Conservation (phyloP, 1,140 invertebrate genomes). For the Procambarus clarkii region DNA sequence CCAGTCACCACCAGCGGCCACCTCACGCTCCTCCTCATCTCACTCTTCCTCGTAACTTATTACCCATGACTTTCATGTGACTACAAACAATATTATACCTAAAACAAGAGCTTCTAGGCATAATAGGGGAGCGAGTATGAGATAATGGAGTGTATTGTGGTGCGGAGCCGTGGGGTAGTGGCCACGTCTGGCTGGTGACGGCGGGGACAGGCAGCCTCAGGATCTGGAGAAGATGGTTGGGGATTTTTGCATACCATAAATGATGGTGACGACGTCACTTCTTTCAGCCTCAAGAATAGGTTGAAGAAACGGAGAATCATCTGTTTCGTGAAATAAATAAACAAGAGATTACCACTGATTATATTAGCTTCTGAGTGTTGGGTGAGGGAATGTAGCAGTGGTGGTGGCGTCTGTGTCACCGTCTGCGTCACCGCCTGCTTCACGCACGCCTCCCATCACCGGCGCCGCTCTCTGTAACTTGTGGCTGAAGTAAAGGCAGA, state of each 20-base stretch:
- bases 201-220: conserved; percentile 3
- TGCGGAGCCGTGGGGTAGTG: neutral
- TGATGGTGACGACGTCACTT: conserved; percentile 93
- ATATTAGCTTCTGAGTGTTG: neutral
- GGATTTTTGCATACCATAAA: conserved; percentile 79
- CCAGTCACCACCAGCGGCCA: no score
- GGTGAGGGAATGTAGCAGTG: no score
- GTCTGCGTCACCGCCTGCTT: neutral
- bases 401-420: neutral
- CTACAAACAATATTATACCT: neutral
- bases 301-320: conserved; percentile 99
- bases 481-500: no score
- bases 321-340: conserved; percentile 74
- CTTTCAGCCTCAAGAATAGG: conserved; percentile 99
- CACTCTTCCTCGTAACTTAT: neutral
- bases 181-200: neutral
- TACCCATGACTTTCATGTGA: neutral
- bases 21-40: neutral
- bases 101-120: neutral
- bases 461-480: no score
- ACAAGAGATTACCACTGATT: neutral
- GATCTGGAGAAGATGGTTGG: neutral
- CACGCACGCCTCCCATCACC: no score
- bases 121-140: neutral
- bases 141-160: neutral